Conservation (phyloP, 2,888 invertebrate species). For the Drosophila mettleri region DNA sequence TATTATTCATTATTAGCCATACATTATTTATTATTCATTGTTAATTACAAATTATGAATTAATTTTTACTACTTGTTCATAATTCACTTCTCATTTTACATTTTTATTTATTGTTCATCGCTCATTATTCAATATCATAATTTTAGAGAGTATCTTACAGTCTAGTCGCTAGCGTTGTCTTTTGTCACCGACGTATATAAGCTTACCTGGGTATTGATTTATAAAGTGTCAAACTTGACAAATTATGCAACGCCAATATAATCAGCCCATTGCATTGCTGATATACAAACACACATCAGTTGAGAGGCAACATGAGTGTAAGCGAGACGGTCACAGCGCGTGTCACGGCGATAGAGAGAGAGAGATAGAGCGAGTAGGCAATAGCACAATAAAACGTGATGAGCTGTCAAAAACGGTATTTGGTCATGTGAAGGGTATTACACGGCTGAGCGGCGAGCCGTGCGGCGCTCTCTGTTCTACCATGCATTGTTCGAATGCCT, state of each 20-base stretch:
- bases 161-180: neutral
- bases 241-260: conserved; percentile 52
- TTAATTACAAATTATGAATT: neutral
- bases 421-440: conserved; percentile 41
- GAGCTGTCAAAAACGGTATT: conserved; percentile 63
- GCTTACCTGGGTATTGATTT: conserved; percentile 51
- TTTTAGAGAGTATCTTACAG: conserved; percentile 13
- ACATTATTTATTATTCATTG: neutral
- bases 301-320: neutral
- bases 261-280: conserved; percentile 54
- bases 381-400: conserved; percentile 45
- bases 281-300: conserved; percentile 13
- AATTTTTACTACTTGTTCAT: neutral
- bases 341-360: neutral
- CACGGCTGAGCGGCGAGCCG: conserved; percentile 29
- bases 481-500: conserved; percentile 9
- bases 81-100: neutral
- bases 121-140: neutral
- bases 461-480: conserved; percentile 27
- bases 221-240: conserved; percentile 61
- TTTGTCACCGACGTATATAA: no score
- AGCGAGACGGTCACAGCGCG: neutral
- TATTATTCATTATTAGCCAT: neutral
- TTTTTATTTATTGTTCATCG: neutral
- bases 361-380: neutral